phyloP scores from a whole-genome alignment of 2,797 vertebrate species.

The Ambastaia sidthimunki region DNA sequence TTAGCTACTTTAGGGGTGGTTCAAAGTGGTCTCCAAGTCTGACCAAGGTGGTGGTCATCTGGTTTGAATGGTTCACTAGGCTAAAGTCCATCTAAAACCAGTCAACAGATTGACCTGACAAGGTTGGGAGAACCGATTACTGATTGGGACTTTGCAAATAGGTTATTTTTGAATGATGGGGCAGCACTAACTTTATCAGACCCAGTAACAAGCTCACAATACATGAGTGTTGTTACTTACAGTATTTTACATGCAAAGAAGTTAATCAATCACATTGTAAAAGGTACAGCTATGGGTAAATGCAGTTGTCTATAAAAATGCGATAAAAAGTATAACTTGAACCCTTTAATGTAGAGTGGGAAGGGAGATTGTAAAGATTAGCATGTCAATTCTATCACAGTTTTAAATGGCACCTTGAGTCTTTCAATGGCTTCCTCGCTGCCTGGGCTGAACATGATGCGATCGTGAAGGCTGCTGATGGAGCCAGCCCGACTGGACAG shows the following conservation, averaged over 20 bases:
- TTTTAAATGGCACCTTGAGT: constrained; percentile 83
- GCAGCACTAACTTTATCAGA: background rate
- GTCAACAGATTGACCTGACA: too few species aligned
- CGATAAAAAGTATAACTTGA: background rate
- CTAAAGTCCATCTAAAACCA: too few species aligned
- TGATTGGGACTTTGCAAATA: too few species aligned
- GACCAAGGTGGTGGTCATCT: too few species aligned
- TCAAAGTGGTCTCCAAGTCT: too few species aligned
- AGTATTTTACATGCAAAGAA: background rate
- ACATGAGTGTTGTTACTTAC: background rate
- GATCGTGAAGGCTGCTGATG: constrained; percentile 92
- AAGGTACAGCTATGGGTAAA: background rate
- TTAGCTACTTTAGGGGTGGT: too few species aligned
- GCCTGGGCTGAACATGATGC: constrained; percentile 94
- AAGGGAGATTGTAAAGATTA: background rate
- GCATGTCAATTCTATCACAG: background rate
- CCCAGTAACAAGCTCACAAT: background rate
- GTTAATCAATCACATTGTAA: background rate
- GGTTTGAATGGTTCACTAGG: too few species aligned
- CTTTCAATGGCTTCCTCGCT: constrained; percentile 96
- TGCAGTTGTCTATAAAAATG: background rate
- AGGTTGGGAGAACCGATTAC: too few species aligned
- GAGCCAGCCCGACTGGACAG: constrained; percentile 94
- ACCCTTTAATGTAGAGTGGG: background rate
- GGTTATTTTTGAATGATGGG: background rate